These are phyloP conservation scores for Lepus europaeus DNA, from an alignment of 2,113 vertebrate genomes.

Conservation along the genomic window DNA sequence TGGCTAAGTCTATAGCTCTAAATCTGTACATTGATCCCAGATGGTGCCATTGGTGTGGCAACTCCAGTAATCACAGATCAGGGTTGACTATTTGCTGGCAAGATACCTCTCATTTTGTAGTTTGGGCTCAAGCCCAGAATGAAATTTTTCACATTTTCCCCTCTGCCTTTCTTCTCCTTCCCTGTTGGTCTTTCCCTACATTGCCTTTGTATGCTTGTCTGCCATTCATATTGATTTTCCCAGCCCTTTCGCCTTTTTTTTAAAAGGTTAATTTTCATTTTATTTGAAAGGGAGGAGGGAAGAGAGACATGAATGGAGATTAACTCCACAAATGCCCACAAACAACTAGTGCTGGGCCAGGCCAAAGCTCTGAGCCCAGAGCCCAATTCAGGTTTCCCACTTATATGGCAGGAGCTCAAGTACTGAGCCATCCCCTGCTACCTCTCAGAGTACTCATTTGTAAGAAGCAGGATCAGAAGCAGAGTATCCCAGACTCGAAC, in stretches of 20 bases:
- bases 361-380: no score
- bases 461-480: no score
- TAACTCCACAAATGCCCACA: no score
- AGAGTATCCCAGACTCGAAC: no score
- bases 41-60: not conserved
- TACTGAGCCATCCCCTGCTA: no score
- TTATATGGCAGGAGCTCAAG: no score
- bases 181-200: constrained; percentile 24
- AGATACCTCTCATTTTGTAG: constrained; percentile 1
- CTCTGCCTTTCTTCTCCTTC: not conserved
- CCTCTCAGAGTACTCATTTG: no score
- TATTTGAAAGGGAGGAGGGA: no score
- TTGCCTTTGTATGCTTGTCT: constrained; percentile 9
- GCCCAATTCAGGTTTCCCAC: no score
- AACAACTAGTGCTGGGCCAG: no score
- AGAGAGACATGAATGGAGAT: no score
- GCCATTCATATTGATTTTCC: constrained; percentile 1
- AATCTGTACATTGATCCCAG: constrained; percentile 9
- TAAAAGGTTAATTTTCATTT: no score
- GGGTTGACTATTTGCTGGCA: constrained; percentile 8
- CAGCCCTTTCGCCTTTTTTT: not conserved
- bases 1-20: constrained; percentile 1
- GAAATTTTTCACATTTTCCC: constrained; percentile 45
- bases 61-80: not conserved
- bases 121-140: constrained; percentile 36